Conservation (phyloP, 2,797 vertebrate genomes). For the Euthynnus affinis region DNA sequence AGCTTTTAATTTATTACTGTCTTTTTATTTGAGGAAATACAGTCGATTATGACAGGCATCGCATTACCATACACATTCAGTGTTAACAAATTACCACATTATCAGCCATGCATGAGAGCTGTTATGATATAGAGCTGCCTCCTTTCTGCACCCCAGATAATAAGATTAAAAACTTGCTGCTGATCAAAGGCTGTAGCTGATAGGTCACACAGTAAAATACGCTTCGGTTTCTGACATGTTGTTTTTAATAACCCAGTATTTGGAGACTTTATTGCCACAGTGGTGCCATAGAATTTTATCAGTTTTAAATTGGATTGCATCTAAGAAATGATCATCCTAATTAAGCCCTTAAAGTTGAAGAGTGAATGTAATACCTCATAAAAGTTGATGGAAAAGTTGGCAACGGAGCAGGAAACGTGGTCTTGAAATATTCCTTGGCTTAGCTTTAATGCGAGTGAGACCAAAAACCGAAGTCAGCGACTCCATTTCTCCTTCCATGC, state of each 20-base stretch:
- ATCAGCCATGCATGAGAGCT: conserved; percentile 49
- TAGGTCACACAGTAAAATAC: conserved; percentile 16
- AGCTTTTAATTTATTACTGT: too few species aligned
- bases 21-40: too few species aligned
- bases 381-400: conserved; percentile 44
- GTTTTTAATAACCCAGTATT: conserved; percentile 21
- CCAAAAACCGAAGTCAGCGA: background rate
- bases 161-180: conserved; percentile 25
- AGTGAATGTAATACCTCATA: conserved; percentile 9
- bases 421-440: conserved; percentile 40
- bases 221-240: conserved; percentile 4
- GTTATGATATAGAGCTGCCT: conserved; percentile 45
- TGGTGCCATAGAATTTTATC: background rate
- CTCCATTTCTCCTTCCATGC: conserved; percentile 4
- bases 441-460: background rate
- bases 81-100: conserved; percentile 57
- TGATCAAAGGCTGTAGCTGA: conserved; percentile 15
- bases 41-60: conserved; percentile 43
- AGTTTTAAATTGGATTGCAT: conserved; percentile 16
- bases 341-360: conserved; percentile 16
- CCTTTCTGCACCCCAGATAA: conserved; percentile 22
- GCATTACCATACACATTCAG: conserved; percentile 47
- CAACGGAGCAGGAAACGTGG: conserved; percentile 11
- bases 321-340: conserved; percentile 7
- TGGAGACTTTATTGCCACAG: conserved; percentile 5